A percentile compares a stretch with the other conserved stretches of the same genome.
phyloP scores from a whole-genome alignment of 1,140 invertebrate genomes.

The Drosophila bifasciata region DNA sequence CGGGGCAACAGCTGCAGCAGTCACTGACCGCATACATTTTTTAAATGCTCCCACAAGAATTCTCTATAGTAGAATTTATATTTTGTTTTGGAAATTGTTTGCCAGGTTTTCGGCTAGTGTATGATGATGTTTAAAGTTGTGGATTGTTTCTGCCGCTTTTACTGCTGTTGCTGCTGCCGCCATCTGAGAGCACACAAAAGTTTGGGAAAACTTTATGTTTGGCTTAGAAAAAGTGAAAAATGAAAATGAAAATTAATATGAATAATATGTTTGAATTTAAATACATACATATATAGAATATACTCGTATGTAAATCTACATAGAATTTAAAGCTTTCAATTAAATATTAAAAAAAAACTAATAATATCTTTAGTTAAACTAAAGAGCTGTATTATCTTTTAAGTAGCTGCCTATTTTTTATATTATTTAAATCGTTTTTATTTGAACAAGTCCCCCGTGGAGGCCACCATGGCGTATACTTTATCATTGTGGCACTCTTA shows the following conservation, averaged over 20 bases:
- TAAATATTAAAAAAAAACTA: conserved; percentile 41
- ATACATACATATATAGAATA: conserved; percentile 45
- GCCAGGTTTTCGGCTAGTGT: conserved; percentile 27
- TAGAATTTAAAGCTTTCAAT: conserved; percentile 43
- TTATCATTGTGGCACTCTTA: not conserved
- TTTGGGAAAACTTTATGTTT: conserved; percentile 34
- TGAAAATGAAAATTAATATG: conserved; percentile 53
- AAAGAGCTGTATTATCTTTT: too few relatives aligned
- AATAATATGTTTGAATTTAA: conserved; percentile 47
- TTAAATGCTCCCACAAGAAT: conserved; percentile 58
- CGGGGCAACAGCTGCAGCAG: conserved; percentile 4
- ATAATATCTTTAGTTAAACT: not conserved
- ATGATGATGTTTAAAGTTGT: conserved; percentile 33
- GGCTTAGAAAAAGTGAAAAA: conserved; percentile 40
- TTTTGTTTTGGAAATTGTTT: conserved; percentile 61
- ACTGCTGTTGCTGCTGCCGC: conserved; percentile 17
- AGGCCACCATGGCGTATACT: too few relatives aligned
- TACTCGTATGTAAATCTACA: conserved; percentile 25
- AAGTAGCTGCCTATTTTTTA: too few relatives aligned
- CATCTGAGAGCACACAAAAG: conserved; percentile 17
- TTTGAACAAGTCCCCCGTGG: too few relatives aligned
- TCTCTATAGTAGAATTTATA: conserved; percentile 48
- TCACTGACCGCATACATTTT: conserved; percentile 59
- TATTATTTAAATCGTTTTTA: too few relatives aligned
- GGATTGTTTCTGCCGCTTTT: not conserved